Percentiles rank a stretch among this genome's conserved stretches.
These are phyloP conservation scores for Dasypolia templi DNA, from an alignment of 2,888 invertebrate genomes.

Conservation along the genomic window DNA sequence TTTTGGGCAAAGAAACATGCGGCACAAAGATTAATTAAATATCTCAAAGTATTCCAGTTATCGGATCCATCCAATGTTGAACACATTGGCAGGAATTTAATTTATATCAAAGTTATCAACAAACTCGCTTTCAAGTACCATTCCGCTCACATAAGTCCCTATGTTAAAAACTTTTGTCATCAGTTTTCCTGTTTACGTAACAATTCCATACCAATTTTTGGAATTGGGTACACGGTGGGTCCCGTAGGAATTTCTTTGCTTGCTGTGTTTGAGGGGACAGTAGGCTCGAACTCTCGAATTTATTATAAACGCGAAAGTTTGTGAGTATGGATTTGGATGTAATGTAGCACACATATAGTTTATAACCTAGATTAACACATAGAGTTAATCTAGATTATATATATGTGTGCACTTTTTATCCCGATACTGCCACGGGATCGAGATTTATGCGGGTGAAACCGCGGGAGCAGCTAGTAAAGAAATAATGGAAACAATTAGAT, in stretches of 20 bases:
- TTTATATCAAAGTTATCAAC: conserved; percentile 51
- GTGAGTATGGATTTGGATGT: too few species aligned
- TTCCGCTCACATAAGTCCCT: conserved; percentile 36
- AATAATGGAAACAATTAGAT: conserved; percentile 24
- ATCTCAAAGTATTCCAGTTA: conserved; percentile 47
- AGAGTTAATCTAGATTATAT: too few species aligned
- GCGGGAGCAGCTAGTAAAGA: too few species aligned
- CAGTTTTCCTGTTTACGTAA: conserved; percentile 55
- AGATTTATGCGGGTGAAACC: too few species aligned
- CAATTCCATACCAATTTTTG: conserved; percentile 51
- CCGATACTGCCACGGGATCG: too few species aligned
- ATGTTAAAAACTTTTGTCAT: conserved; percentile 46
- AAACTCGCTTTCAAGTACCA: conserved; percentile 26
- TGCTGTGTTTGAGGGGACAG: conserved; percentile 11
- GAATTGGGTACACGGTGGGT: conserved; percentile 32
- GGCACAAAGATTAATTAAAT: conserved; percentile 50
- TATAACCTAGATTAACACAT: too few species aligned
- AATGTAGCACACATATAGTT: too few species aligned
- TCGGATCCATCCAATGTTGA: conserved; percentile 30
- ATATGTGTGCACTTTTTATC: too few species aligned
- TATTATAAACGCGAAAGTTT: too few species aligned
- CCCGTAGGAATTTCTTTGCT: conserved; percentile 34
- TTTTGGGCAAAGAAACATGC: conserved; percentile 18
- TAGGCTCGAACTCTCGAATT: conserved; percentile 4
- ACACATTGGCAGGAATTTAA: conserved; percentile 48